Percentiles rank a stretch among this genome's conserved stretches.
Evolutionary conservation across 2,888 invertebrate species (phyloP).

Genomic region (Harpalus rufipes): DNA sequence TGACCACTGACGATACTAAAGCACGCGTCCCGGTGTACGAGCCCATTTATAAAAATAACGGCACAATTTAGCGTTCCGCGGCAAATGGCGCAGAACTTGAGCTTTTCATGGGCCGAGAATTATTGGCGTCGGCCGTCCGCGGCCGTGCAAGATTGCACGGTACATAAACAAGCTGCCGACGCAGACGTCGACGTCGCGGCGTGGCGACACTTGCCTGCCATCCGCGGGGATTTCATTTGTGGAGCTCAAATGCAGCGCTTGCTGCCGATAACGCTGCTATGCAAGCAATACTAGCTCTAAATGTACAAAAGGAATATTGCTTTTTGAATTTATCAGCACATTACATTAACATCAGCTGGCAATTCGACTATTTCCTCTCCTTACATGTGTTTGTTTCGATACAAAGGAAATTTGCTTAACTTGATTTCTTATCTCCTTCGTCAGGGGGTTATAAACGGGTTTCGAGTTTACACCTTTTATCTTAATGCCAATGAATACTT

Average conservation of each 20-base stretch:
- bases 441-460: not conserved
- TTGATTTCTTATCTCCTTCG: constrained; percentile 24
- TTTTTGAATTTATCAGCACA: constrained; percentile 43
- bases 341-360: constrained; percentile 50
- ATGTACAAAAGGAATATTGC: constrained; percentile 51
- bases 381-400: constrained; percentile 24
- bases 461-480: not conserved
- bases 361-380: constrained; percentile 23
- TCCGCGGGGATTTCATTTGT: constrained; percentile 52
- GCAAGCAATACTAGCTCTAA: constrained; percentile 34
- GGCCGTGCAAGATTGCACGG: constrained; percentile 62
- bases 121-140: constrained; percentile 62
- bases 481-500: not conserved
- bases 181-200: not conserved
- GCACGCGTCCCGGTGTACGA: constrained; percentile 36
- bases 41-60: constrained; percentile 64
- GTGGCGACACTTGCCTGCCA: not conserved
- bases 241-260: constrained; percentile 31
- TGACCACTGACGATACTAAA: constrained; percentile 61
- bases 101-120: constrained; percentile 66
- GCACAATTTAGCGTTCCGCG: constrained; percentile 64
- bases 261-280: constrained; percentile 22
- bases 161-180: constrained; percentile 62
- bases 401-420: constrained; percentile 40
- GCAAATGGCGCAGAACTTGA: constrained; percentile 66